Evolutionary conservation across 2,888 invertebrate species (phyloP), one percentile per base, ranked within the genome.

Genomic region (Cepaea hortensis): DNA sequence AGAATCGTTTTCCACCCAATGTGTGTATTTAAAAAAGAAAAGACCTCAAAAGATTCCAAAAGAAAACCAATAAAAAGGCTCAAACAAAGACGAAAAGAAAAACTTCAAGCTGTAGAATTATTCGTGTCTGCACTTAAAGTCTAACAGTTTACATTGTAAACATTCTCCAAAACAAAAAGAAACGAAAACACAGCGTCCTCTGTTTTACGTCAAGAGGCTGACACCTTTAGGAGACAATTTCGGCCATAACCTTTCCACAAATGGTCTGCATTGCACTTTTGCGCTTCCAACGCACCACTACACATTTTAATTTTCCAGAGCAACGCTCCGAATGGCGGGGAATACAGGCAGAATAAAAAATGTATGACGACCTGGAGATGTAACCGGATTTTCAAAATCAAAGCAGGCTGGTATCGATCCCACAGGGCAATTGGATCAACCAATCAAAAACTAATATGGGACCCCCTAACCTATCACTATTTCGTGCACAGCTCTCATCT

Each of bases 361-460:
- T 82, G 82, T 73, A 82, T 82, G 82, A 73, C 68, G 81, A 23
- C 73, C 72, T 6, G 48, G 72, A 70, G 72, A 82, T 70, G 72
- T 55, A 82, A 82, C 82, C 73, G 82, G 61, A 23, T 68, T 82
- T 82, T 61, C 82, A 82, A 72, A 82, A 82, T 82, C 82, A 82
- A 72, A 72, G 23, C 82, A 18, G 72, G 73, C 72, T 50, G 73
- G 73, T 55, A 73, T 73, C 82, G 72, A 81, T 81, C 61, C 73
- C 55, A 11, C 11, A 61, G 73, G 46, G 50, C 82, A 82, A 82
- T 73, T 55, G 82, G 82, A 82, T 82, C 82, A 82, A 73, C 82
- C 82, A 82, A 82, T 82, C 72, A 82, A 82, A 82, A 82, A 82
- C 82, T 82, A 82, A 82, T 82, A 82, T 73, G 73, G 73, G 82